A percentile compares a stretch with the other conserved stretches of the same genome.
These are phyloP conservation scores for Catalaphyllia jardinei DNA, from an alignment of 64 coral and sea anemone genomes.

Conservation along the genomic window DNA sequence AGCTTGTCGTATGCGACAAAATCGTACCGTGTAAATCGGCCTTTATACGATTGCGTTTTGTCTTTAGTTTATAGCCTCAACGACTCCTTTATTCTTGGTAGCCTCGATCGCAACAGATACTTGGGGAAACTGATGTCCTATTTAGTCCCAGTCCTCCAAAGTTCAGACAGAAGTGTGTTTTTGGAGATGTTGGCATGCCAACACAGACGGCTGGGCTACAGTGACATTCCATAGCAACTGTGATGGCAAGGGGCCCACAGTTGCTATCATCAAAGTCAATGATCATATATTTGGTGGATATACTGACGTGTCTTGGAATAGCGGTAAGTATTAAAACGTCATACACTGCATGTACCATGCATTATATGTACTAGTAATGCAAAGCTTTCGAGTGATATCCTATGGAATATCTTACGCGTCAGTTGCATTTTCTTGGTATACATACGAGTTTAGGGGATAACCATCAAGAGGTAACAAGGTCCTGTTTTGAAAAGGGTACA, in stretches of 20 bases:
- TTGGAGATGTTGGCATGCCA: slow-evolving; percentile 32
- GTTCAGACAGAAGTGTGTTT: not conserved
- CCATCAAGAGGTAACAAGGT: too few species aligned
- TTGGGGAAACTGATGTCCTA: not conserved
- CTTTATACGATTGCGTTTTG: too few species aligned
- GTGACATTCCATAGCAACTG: slow-evolving; percentile 13
- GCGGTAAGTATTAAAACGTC: not conserved
- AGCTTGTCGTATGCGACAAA: too few species aligned
- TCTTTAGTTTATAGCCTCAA: too few species aligned
- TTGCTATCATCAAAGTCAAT: not conserved
- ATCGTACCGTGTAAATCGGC: too few species aligned
- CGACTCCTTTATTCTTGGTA: too few species aligned
- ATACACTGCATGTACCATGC: not conserved
- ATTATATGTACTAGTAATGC: too few species aligned
- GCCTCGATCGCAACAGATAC: too few species aligned
- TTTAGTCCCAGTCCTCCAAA: slow-evolving; percentile 3
- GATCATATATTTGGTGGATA: slow-evolving; percentile 16
- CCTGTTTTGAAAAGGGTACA: too few species aligned
- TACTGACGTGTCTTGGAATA: not conserved
- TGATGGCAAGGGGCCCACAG: slow-evolving; percentile 15
- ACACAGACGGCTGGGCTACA: slow-evolving; percentile 6
- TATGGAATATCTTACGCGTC: too few species aligned
- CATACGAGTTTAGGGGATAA: not conserved
- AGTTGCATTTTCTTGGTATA: too few species aligned
- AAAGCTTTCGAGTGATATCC: too few species aligned